phyloP scores from a whole-genome alignment of 2,113 vertebrate species.

The Talpa occidentalis region DNA sequence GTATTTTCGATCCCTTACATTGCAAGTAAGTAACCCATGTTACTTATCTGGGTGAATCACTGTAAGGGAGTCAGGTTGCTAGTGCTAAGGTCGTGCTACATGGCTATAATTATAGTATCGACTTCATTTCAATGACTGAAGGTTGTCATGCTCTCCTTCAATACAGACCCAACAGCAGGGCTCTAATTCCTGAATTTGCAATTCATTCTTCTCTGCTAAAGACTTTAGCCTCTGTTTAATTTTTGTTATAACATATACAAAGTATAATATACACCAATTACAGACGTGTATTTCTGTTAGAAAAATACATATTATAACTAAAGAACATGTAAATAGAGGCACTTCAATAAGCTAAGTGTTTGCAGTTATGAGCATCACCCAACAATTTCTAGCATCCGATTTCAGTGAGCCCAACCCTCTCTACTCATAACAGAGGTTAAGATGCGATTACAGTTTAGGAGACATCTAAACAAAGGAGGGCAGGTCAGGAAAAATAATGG shows the following conservation, averaged over 20 bases:
- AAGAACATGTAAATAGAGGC: conserved; percentile 82
- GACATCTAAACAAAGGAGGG: conserved; percentile 66
- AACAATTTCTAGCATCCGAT: conserved; percentile 76
- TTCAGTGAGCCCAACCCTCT: conserved; percentile 80
- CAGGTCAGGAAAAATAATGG: conserved; percentile 52
- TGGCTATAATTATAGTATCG: not conserved
- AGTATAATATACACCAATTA: conserved; percentile 81
- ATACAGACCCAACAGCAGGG: conserved; percentile 7
- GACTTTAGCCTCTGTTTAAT: conserved; percentile 76
- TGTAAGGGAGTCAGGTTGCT: conserved; percentile 45
- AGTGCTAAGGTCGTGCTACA: not conserved
- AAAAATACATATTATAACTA: conserved; percentile 85
- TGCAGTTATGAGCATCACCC: conserved; percentile 76
- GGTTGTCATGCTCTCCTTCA: not conserved
- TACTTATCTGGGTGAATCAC: not conserved
- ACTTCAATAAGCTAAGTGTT: conserved; percentile 84
- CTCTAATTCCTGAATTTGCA: conserved; percentile 41
- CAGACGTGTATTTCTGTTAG: conserved; percentile 80
- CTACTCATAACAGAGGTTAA: conserved; percentile 80
- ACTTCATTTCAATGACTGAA: conserved; percentile 4
- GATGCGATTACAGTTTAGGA: conserved; percentile 69
- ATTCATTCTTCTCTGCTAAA: conserved; percentile 78
- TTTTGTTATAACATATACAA: conserved; percentile 76
- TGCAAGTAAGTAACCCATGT: not conserved
- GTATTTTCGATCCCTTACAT: conserved; percentile 60